Percentiles rank a stretch among this genome's conserved stretches.
Conservation (phyloP, 2,888 invertebrate species). For the Ischnus inquisitorius region DNA sequence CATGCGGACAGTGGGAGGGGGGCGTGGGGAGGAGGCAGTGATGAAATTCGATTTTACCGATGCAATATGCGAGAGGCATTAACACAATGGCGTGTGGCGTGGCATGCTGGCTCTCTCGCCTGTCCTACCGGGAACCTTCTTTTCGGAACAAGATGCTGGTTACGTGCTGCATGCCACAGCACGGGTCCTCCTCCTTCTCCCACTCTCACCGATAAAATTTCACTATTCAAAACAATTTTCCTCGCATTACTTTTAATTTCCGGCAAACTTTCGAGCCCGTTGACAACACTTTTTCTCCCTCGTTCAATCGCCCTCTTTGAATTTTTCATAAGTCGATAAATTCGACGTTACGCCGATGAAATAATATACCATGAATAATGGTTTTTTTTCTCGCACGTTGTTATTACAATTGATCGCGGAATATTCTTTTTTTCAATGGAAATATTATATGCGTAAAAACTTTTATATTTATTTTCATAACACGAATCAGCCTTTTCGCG, state of each 20-base stretch:
- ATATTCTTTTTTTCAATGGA: background rate
- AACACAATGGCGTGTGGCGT: conserved; percentile 66
- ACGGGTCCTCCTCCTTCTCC: background rate
- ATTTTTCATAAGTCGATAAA: background rate
- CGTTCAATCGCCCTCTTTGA: background rate
- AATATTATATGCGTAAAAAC: background rate
- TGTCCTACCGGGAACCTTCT: conserved; percentile 46
- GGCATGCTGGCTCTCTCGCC: conserved; percentile 52
- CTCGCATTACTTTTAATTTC: background rate
- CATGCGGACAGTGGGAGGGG: background rate
- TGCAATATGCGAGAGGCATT: conserved; percentile 54
- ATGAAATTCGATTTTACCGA: conserved; percentile 39
- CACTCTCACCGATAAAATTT: background rate
- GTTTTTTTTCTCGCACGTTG: background rate
- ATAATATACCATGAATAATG: background rate
- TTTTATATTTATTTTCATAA: background rate
- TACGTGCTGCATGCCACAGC: background rate
- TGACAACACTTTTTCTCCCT: background rate
- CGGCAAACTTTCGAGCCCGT: background rate
- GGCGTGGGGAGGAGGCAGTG: background rate
- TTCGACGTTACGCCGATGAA: background rate
- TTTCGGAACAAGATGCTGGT: conserved; percentile 23
- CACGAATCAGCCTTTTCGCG: background rate
- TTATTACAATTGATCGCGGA: background rate
- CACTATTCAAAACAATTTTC: background rate